Evolutionary conservation across 2,113 vertebrate species (phyloP), one percentile per base, ranked within the genome.

Genomic region (Forbesichthys papilliferus): DNA sequence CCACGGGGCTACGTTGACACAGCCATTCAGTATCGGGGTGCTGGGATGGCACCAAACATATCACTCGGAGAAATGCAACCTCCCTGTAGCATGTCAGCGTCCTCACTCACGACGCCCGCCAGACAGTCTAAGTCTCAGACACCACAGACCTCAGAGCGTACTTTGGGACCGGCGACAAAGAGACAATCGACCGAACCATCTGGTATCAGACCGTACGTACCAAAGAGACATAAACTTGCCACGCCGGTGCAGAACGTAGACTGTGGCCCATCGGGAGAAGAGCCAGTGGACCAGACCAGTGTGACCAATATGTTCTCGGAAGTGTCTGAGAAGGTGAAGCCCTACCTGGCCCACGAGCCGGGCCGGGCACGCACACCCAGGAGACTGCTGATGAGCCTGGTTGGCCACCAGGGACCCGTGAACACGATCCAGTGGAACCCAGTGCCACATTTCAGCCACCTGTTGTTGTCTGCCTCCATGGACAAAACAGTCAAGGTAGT

Each of bases 401-500:
- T 68, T 68, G 80, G 93, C 60, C 98, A 99, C 77, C 81, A 86
- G 0, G 95, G 94, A 9, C 94, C 96, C 0, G 93, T 98, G 56
- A 98, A 95, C 88, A 90, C 85, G 0, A 81, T 98, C 54, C 93
- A 94, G 64, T 99, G 98, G 98, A 96, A 95, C 79, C 96, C 97
- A 0, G 89, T 94, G 3, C 78, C 66, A 54, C 90, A 92, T 2
- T 87, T 82, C 68, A 97, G 96, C 66, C 96, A 99, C 68, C 77
- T 99, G 79, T 93, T 99, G 61, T 93, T 99, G 63, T 98, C 98
- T 0, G 91, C 94, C 2, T 99, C 98, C 59, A 98, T 98, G 96
- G 98, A 99, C 84, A 94, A 92, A 78, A 97, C 95, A 14, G 65
- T 95, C 71, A 98, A 98, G 97, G 97, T 99, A 94, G 92, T 59